These are phyloP conservation scores for Erebia epiphron DNA, from an alignment of 2,888 invertebrate species.

Conservation along the genomic window DNA sequence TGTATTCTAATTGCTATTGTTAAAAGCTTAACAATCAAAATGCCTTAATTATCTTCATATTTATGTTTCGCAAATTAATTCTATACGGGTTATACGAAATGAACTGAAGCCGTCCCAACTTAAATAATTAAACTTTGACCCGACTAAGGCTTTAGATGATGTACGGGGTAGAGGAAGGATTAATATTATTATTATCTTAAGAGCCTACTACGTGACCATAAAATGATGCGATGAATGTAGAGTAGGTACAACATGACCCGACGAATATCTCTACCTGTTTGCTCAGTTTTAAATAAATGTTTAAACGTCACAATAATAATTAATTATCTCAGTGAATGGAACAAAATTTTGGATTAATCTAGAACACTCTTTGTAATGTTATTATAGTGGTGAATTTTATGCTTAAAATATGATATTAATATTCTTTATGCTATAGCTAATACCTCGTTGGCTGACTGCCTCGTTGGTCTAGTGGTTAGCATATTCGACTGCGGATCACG, in stretches of 20 bases:
- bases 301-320: too few relatives aligned
- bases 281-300: too few relatives aligned
- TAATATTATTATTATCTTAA: conserved; percentile 20
- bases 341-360: too few relatives aligned
- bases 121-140: conserved; percentile 27
- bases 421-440: too few relatives aligned
- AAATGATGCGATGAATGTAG: background rate
- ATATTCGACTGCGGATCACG: too few relatives aligned
- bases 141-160: conserved; percentile 18
- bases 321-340: too few relatives aligned
- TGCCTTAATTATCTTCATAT: conserved; percentile 16
- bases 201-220: conserved; percentile 6
- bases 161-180: conserved; percentile 16
- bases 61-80: conserved; percentile 18
- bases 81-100: conserved; percentile 2
- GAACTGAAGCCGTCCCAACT: conserved; percentile 21
- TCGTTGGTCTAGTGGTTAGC: too few relatives aligned
- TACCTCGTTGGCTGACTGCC: too few relatives aligned
- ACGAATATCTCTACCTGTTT: background rate
- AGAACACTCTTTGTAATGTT: too few relatives aligned
- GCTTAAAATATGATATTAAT: too few relatives aligned
- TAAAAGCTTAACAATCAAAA: conserved; percentile 7
- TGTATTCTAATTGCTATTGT: background rate
- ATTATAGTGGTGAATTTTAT: too few relatives aligned
- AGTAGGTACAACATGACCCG: background rate